Conservation (phyloP, 2,113 vertebrate species). For the Himantopus leucocephalus region DNA sequence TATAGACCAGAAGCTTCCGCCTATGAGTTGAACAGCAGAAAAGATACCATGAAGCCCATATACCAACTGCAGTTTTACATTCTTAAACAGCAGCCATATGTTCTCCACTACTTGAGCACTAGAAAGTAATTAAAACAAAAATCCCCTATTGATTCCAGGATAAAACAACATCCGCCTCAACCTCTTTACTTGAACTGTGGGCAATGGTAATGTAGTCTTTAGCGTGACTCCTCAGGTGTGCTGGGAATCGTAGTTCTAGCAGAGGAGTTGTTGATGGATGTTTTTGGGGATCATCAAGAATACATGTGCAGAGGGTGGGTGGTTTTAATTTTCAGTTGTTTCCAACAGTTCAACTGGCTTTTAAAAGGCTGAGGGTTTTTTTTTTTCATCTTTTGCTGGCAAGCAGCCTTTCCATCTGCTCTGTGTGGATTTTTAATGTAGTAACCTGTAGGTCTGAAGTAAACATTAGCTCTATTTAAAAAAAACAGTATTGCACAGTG, state of each 20-base stretch:
- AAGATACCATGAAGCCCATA: accelerated
- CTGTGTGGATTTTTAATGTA: slow-evolving; percentile 8
- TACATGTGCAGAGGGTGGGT: background rate
- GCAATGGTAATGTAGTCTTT: background rate
- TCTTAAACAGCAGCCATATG: background rate
- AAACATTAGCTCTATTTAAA: background rate
- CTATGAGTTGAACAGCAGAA: background rate
- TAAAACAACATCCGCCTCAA: background rate
- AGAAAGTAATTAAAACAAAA: background rate
- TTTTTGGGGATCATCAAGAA: background rate
- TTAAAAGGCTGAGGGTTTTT: background rate
- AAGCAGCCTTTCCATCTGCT: slow-evolving; percentile 44
- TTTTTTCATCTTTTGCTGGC: slow-evolving; percentile 15
- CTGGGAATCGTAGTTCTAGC: background rate
- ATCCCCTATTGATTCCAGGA: background rate
- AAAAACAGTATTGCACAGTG: background rate
- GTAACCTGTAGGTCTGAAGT: slow-evolving; percentile 40
- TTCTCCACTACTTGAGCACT: background rate
- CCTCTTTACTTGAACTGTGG: background rate
- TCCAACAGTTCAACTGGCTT: slow-evolving; percentile 18
- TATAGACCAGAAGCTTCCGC: background rate
- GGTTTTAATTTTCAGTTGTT: slow-evolving; percentile 11
- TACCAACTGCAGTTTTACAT: background rate
- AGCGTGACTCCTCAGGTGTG: background rate
- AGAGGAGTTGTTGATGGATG: background rate